Percentiles rank a stretch among this genome's conserved stretches.
phyloP scores from a whole-genome alignment of 2,888 invertebrate species.

The Entomobrya multifasciata region DNA sequence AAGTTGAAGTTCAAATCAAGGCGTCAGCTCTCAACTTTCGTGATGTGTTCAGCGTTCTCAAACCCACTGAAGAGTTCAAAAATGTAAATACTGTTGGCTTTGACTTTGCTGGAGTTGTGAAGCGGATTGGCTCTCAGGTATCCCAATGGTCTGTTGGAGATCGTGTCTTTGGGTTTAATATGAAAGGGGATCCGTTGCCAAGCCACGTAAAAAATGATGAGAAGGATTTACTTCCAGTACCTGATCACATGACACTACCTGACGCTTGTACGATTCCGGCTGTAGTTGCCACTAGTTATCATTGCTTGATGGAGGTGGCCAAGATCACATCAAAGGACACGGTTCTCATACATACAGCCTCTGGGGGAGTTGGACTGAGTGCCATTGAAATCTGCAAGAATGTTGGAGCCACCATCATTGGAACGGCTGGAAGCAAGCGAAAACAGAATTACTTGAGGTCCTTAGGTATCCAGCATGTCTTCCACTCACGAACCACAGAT shows the following conservation, averaged over 20 bases:
- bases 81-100: slow-evolving; percentile 62
- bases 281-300: slow-evolving; percentile 44
- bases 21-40: slow-evolving; percentile 64
- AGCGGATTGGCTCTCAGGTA: slow-evolving; percentile 32
- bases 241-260: slow-evolving; percentile 32
- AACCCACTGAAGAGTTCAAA: slow-evolving; percentile 57
- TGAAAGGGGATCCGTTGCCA: slow-evolving; percentile 50
- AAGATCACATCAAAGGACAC: slow-evolving; percentile 62
- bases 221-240: slow-evolving; percentile 1
- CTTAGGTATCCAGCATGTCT: slow-evolving; percentile 44
- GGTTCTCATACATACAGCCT: slow-evolving; percentile 54
- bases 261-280: slow-evolving; percentile 49
- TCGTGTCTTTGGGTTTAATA: slow-evolving; percentile 63
- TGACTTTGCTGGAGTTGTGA: slow-evolving; percentile 66
- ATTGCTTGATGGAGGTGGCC: slow-evolving; percentile 52
- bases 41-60: slow-evolving; percentile 64
- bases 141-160: slow-evolving; percentile 56
- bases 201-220: slow-evolving; percentile 52
- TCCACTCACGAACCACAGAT: slow-evolving; percentile 31
- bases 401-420: slow-evolving; percentile 7
- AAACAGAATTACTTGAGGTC: slow-evolving; percentile 53
- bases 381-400: slow-evolving; percentile 49
- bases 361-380: slow-evolving; percentile 60
- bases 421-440: slow-evolving; percentile 59
- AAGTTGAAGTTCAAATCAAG: slow-evolving; percentile 59